These are phyloP conservation scores for Trichonephila clavipes DNA, from an alignment of 1,140 invertebrate species.

Conservation along the genomic window DNA sequence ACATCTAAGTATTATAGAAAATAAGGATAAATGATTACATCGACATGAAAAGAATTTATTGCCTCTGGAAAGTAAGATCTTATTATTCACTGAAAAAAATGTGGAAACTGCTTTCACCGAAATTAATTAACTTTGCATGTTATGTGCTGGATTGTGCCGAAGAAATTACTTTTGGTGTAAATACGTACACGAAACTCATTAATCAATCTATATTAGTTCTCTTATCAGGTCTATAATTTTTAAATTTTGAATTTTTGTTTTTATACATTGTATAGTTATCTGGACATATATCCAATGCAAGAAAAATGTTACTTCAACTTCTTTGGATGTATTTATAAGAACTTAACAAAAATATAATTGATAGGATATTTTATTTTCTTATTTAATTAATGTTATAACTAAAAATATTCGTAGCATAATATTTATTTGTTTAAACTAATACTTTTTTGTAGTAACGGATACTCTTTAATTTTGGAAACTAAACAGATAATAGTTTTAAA, in stretches of 20 bases:
- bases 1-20: not conserved
- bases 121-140: constrained; percentile 50
- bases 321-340: too few relatives aligned
- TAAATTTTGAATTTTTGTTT: not conserved
- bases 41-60: constrained; percentile 33
- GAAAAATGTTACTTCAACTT: too few relatives aligned
- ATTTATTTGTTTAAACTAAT: too few relatives aligned
- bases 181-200: constrained; percentile 11
- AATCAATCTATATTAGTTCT: constrained; percentile 45
- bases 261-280: not conserved
- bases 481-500: too few relatives aligned
- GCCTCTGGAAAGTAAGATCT: not conserved
- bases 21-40: not conserved
- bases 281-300: too few relatives aligned
- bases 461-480: too few relatives aligned
- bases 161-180: not conserved
- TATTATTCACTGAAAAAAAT: constrained; percentile 5
- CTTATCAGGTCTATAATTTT: not conserved
- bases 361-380: too few relatives aligned
- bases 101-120: not conserved
- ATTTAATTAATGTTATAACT: too few relatives aligned
- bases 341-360: too few relatives aligned
- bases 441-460: too few relatives aligned
- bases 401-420: too few relatives aligned
- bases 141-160: not conserved